These are phyloP conservation scores for Polyergus mexicanus DNA, from an alignment of 1,140 invertebrate species.

Conservation along the genomic window DNA sequence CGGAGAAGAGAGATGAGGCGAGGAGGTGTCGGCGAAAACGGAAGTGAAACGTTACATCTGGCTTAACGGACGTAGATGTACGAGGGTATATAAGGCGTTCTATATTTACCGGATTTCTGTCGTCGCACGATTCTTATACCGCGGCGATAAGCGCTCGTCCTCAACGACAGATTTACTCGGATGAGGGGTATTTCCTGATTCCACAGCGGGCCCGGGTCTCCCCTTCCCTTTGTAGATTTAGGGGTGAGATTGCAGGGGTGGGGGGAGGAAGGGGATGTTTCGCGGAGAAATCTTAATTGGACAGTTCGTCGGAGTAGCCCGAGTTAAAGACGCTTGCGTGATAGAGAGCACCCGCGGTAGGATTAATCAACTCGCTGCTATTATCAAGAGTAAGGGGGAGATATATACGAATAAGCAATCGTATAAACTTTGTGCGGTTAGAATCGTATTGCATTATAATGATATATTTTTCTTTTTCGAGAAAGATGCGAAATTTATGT, in stretches of 20 bases:
- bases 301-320: constrained; percentile 63
- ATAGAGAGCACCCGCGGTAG: constrained; percentile 66
- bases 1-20: constrained; percentile 18
- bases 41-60: constrained; percentile 83
- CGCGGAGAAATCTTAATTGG: constrained; percentile 73
- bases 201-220: constrained; percentile 18
- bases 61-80: constrained; percentile 72
- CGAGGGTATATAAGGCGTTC: constrained; percentile 55
- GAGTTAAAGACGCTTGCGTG: constrained; percentile 64
- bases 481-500: neutral
- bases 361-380: constrained; percentile 69
- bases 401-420: neutral
- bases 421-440: neutral
- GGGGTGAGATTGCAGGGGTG: constrained; percentile 55
- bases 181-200: constrained; percentile 68
- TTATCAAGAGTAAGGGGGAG: constrained; percentile 51
- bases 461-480: neutral
- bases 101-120: constrained; percentile 77
- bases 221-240: constrained; percentile 63
- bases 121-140: constrained; percentile 73
- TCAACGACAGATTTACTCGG: constrained; percentile 78
- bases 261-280: constrained; percentile 54
- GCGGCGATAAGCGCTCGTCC: constrained; percentile 75
- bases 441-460: constrained; percentile 30
- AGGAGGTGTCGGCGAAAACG: constrained; percentile 67